These are phyloP conservation scores for Epinephelus awoara DNA, from an alignment of 2,797 vertebrate species.

Conservation along the genomic window DNA sequence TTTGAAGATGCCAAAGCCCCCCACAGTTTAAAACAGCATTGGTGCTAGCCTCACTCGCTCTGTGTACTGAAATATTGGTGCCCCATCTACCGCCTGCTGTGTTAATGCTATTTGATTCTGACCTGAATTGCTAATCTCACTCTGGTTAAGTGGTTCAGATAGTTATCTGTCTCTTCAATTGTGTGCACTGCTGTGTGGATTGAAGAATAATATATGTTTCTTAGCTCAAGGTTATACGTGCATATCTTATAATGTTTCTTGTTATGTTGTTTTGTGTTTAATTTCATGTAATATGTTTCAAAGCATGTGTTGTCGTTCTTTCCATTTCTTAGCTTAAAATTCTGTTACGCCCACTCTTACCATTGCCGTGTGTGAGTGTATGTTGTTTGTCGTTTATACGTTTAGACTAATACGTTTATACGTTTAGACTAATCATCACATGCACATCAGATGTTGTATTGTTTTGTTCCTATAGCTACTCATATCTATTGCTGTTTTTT, in stretches of 20 bases:
- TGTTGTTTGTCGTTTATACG: conserved; percentile 25
- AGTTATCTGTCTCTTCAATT: conserved; percentile 18
- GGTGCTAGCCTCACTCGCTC: conserved; percentile 8
- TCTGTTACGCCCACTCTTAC: neutral
- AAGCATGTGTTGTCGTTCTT: conserved; percentile 13
- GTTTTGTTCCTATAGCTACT: conserved; percentile 50
- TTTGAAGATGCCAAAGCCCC: conserved; percentile 5
- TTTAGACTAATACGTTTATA: no score
- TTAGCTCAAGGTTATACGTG: neutral
- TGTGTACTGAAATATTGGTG: conserved; percentile 10
- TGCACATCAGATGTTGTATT: conserved; percentile 59
- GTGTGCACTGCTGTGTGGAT: neutral
- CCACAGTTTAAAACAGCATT: conserved; percentile 8
- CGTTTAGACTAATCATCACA: conserved; percentile 31
- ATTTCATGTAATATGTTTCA: neutral
- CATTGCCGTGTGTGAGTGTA: conserved; percentile 2
- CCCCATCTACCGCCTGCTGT: conserved; percentile 37
- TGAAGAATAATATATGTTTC: neutral
- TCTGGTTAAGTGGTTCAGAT: conserved; percentile 27
- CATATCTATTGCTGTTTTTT: conserved; percentile 34
- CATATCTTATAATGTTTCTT: neutral
- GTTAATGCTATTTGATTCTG: conserved; percentile 50
- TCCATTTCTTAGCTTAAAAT: conserved; percentile 5
- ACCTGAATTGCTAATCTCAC: conserved; percentile 44
- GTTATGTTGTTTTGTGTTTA: neutral